These are phyloP conservation scores for Chironomus riparius DNA, from an alignment of 2,888 invertebrate species.

Conservation along the genomic window DNA sequence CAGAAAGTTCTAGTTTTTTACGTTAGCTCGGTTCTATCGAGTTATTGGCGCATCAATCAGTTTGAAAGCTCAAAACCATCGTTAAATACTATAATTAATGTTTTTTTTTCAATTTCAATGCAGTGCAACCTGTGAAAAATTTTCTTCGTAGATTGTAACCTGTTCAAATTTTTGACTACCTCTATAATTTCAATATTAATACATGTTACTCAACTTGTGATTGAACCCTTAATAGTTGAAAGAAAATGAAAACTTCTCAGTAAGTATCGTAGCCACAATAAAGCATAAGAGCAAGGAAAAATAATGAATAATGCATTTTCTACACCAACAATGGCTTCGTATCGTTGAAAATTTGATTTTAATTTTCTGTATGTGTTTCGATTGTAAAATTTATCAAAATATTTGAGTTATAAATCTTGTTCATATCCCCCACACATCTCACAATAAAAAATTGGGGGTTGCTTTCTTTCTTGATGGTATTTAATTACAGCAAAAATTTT, in stretches of 20 bases:
- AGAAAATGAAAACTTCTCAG: neutral
- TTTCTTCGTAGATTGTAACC: too few relatives aligned
- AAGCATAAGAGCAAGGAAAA: neutral
- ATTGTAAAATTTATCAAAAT: slow-evolving; percentile 6
- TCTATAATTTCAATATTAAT: too few relatives aligned
- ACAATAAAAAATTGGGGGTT: neutral
- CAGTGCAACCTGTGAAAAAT: too few relatives aligned
- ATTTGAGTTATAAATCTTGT: neutral
- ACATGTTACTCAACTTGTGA: too few relatives aligned
- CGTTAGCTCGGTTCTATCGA: too few relatives aligned
- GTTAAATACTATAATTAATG: too few relatives aligned
- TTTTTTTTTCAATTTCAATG: too few relatives aligned
- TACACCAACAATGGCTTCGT: neutral
- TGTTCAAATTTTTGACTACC: too few relatives aligned
- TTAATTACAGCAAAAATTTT: slow-evolving; percentile 1
- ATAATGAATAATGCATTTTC: slow-evolving; percentile 1
- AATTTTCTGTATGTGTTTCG: neutral
- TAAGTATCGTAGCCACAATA: neutral
- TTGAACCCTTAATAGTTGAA: too few relatives aligned
- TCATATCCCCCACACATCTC: neutral
- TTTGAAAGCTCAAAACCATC: too few relatives aligned
- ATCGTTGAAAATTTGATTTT: neutral
- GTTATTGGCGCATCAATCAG: too few relatives aligned
- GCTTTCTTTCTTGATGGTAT: neutral
- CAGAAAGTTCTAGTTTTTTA: too few relatives aligned